Evolutionary conservation across 2,113 vertebrate species (phyloP).

Genomic region (Saguinus midas): DNA sequence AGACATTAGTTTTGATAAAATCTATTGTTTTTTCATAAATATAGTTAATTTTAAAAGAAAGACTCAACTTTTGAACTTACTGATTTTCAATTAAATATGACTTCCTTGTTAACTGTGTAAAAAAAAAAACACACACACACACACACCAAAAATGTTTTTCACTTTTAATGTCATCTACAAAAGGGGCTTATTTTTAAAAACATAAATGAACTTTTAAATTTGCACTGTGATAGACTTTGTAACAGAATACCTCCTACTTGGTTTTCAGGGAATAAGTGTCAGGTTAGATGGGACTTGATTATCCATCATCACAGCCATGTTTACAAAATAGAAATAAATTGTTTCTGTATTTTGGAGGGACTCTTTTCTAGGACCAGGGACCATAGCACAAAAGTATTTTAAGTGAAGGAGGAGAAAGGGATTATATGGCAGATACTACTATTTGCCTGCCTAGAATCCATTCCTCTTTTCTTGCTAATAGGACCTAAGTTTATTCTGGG

Average conservation of each 20-base stretch:
- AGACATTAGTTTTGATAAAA: not conserved
- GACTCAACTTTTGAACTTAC: not conserved
- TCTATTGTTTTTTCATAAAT: not conserved
- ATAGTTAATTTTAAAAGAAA: not conserved
- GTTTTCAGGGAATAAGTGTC: not conserved
- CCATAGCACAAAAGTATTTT: not conserved
- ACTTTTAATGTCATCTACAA: not conserved
- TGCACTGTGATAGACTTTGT: not conserved
- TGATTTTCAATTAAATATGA: not conserved
- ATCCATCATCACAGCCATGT: not conserved
- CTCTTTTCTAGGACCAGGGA: not conserved
- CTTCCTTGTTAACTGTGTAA: not conserved
- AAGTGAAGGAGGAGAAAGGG: not conserved
- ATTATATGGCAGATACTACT: not conserved
- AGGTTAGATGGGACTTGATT: not conserved
- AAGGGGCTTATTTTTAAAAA: not conserved
- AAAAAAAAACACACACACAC: not conserved
- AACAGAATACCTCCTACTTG: not conserved
- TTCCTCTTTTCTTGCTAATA: not conserved
- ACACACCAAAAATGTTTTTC: not conserved
- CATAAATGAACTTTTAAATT: not conserved
- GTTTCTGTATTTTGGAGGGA: not conserved
- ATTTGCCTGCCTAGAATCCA: not conserved
- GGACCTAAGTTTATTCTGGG: not conserved
- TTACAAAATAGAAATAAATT: not conserved